Base-by-base conservation (phyloP, 2,113 vertebrate genomes). In the Elephas maximus region DNA sequence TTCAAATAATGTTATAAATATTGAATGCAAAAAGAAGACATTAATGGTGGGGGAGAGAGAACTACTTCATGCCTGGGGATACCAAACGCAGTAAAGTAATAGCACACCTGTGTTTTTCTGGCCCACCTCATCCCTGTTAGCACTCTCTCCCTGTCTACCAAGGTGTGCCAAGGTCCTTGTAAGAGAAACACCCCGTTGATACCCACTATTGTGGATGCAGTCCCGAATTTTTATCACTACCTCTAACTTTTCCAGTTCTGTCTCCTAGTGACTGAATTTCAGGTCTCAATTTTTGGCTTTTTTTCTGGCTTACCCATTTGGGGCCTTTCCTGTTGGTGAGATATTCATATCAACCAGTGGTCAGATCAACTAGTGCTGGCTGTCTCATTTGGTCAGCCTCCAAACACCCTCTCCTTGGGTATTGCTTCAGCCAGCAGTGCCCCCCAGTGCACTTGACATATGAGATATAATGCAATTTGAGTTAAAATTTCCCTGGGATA, bases 1-100 rank as follows among this genome's bases (percentile, higher is more conserved):
- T 88, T 96, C 91, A 95, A 90, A 93, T 77, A 96, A 78, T 33
- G 91, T 96, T 88, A 86, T 91, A 93, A 94, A 94, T 95, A 90
- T 89, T 84, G 84, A 95, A 95, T 94, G 90, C 44, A 85, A 53
- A 84, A 96, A 74, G 74, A 93, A 94, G 79, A 88, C 81, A 88
- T 95, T 87, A 91, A 88, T 28, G 53, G 26, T 3, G 78, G 20
- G 9, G 62, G 17, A 62, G 37, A 73, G 23, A 94, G 53, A 95
- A 45, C 48, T 63, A 44, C 2, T 11, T 78, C 6, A 5, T 65
- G 71, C 21, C 67, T 53, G 48, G 51, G 83, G 87, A 89, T 20
- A 74, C 21, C 30, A 86, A 83, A 80, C 20, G n/a, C n/a, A 62
- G 17, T 10, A 6, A 12, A 26, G 5, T 21, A 91, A 44, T 5